Evolutionary conservation across 2,797 vertebrate genomes (phyloP), one percentile per base, ranked within the genome.

Genomic region (Acanthurus leucopareius): DNA sequence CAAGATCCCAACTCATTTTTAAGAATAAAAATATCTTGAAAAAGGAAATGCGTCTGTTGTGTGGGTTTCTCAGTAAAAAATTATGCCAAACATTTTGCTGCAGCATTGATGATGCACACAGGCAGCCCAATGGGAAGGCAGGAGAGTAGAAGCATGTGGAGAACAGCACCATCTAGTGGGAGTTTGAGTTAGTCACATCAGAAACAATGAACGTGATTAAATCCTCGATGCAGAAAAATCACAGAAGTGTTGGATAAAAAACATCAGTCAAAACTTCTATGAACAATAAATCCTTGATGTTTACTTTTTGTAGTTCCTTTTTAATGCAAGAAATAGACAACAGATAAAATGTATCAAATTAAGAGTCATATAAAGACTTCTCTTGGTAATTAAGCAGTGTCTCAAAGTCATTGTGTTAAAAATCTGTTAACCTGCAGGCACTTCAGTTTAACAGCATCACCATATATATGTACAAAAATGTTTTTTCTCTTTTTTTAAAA

Each of bases 21-120:
- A 96, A 97, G 95, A 97, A 99, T 98, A 98, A 99, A 99, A 90
- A 94, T 94, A 77, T 83, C 89, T 75, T 94, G 94, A 94, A 82
- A 44, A 17, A 19, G 1, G 88, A 73, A 1, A 0, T 22, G n/a
- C 69, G 77, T 70, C 22, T 75, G 10, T 54, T 22, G n/a, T 44
- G 45, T 80, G 54, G 32, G 10, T 77, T 73, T 82, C 9, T 75
- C 73, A 64, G 10, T 28, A 35, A 19, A 48, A 49, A 11, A 44
- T n/a, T 20, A 9, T 19, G 58, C 16, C 2, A 35, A 22, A 52
- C 28, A 28, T 58, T 35, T 7, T 47, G 22, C 3, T 22, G 45
- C 2, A 38, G 48, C 51, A 10, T 28, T 4, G 4, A 25, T 19
- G 16, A 54, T 22, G 48, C 28, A 52, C 15, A 52, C 14, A 7